phyloP scores from a whole-genome alignment of 2,888 invertebrate species.

The Ferrisia virgata region DNA sequence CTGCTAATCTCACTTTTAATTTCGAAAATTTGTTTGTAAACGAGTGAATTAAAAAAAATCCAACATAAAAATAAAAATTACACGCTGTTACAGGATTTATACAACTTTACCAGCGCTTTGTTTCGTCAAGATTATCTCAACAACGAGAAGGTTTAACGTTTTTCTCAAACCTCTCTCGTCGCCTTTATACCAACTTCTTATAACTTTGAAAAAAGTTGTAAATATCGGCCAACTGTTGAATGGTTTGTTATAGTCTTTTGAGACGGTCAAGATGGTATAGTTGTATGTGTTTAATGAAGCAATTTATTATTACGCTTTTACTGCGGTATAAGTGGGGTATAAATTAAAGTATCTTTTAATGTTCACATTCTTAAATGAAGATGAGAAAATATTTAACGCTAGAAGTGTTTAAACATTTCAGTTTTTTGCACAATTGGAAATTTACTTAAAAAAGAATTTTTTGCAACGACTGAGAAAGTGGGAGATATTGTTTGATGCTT shows the following conservation, averaged over 20 bases:
- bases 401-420: neutral
- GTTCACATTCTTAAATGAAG: neutral
- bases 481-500: no score
- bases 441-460: neutral
- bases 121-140: conserved; percentile 1
- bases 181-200: neutral
- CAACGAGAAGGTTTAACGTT: neutral
- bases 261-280: neutral
- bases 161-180: conserved; percentile 8
- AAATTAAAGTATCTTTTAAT: neutral
- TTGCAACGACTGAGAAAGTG: no score
- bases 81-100: neutral
- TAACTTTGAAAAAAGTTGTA: conserved; percentile 14
- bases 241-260: conserved; percentile 1
- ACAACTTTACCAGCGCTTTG: neutral
- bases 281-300: conserved; percentile 14
- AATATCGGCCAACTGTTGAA: conserved; percentile 31
- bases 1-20: no score
- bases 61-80: neutral
- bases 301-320: neutral
- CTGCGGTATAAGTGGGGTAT: neutral
- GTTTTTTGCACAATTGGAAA: neutral
- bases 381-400: neutral
- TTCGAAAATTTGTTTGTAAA: neutral
- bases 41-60: neutral